These are phyloP conservation scores for Campoletis sonorensis DNA, from an alignment of 1,140 invertebrate species.

Conservation along the genomic window DNA sequence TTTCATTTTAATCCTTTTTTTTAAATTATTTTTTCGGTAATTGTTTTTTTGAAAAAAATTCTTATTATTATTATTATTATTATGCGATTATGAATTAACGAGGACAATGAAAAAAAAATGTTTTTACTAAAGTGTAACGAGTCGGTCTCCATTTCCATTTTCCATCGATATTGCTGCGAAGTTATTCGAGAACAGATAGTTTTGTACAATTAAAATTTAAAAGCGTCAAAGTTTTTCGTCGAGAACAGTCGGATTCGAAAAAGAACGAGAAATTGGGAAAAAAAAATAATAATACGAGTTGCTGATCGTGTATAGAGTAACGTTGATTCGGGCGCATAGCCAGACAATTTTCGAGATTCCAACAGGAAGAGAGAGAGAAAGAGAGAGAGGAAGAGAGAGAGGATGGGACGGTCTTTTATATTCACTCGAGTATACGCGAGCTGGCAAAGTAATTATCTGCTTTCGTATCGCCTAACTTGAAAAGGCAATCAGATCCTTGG, in stretches of 20 bases:
- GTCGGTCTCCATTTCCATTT: too few species aligned
- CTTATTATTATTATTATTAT: too few species aligned
- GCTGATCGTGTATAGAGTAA: not conserved
- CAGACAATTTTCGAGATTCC: slow-evolving; percentile 4
- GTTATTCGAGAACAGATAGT: not conserved
- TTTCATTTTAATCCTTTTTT: too few species aligned
- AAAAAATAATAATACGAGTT: not conserved
- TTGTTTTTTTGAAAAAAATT: too few species aligned
- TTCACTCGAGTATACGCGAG: slow-evolving; percentile 34
- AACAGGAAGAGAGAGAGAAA: not conserved
- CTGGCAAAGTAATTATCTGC: slow-evolving; percentile 39
- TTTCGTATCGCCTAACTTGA: slow-evolving; percentile 44
- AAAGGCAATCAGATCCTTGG: slow-evolving; percentile 45
- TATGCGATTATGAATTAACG: too few species aligned
- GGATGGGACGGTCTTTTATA: slow-evolving; percentile 9
- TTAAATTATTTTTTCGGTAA: too few species aligned
- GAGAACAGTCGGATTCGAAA: not conserved
- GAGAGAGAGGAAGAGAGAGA: not conserved
- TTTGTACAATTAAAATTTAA: too few species aligned
- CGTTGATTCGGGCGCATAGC: not conserved
- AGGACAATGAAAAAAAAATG: too few species aligned
- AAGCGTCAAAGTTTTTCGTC: not conserved
- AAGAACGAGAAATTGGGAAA: not conserved
- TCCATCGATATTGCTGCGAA: too few species aligned
- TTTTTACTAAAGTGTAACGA: too few species aligned